Base-by-base conservation (phyloP, 2,888 invertebrate species). In the Candidula unifasciata region DNA sequence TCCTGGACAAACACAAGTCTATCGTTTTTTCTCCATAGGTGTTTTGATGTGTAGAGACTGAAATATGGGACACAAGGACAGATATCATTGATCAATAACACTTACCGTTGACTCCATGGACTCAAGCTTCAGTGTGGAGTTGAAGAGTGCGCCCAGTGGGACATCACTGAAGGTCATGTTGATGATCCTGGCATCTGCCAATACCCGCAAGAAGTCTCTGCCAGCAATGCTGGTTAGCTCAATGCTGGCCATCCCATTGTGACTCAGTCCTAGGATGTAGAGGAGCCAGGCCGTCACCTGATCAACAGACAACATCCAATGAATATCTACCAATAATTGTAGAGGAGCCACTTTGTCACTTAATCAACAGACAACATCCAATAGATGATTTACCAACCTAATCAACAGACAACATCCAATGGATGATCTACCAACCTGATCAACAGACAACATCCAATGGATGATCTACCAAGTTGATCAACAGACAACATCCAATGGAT, bases 241-340 rank as follows among this genome's bases (percentile, higher is more conserved):
- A 37, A 91, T 24, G 2, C 88, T 88, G 66, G 80, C 78, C 87
- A 92, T 88, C 0, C 92, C 92, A 80, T 83, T 86, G 86, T 89
- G 90, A 3, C 88, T 88, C 71, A 91, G 87, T 69, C 88, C 89
- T 64, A 91, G 86, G 44, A 90, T 88, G 80, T 90, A 91, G 21
- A 92, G 82, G 10, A 92, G 85, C 18, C 89, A 89, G 18, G 88
- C 90, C 27, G 91, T 91, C 52, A 85, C 27, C 73, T 73, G 44
- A 10, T 73, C 44, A 44, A 10, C 44, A 44, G 44, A 44, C 44
- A 44, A 44, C 44, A 44, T 44, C 44, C n/a, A n/a, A n/a, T n/a
- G n/a, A n/a, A n/a, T n/a, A n/a, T n/a, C n/a, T n/a, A n/a, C n/a
- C n/a, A n/a, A n/a, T n/a, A n/a, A n/a, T n/a, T 88, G 80, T 90